These are phyloP conservation scores for Meloidogyne chitwoodi DNA, from an alignment of 1,140 invertebrate species.

Conservation along the genomic window DNA sequence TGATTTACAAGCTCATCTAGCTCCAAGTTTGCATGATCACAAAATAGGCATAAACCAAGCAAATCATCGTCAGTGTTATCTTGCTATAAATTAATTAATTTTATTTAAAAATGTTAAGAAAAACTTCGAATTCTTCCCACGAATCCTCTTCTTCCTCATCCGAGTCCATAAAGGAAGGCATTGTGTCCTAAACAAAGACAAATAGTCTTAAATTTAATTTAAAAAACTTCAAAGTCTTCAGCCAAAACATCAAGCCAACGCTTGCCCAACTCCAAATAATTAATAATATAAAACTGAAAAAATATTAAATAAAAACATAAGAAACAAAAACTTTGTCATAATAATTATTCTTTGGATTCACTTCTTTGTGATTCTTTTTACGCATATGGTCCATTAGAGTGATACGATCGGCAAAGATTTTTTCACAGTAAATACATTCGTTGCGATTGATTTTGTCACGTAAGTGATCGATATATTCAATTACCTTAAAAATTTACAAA, in stretches of 20 bases:
- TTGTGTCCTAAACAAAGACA: slow-evolving; percentile 39
- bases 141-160: slow-evolving; percentile 54
- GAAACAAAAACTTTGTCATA: slow-evolving; percentile 48
- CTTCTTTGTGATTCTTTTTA: slow-evolving; percentile 58
- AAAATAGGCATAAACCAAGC: slow-evolving; percentile 53
- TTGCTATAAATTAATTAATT: slow-evolving; percentile 23
- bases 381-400: slow-evolving; percentile 59
- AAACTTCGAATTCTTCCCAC: slow-evolving; percentile 57
- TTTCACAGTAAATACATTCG: slow-evolving; percentile 60
- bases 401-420: slow-evolving; percentile 54
- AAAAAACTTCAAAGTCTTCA: slow-evolving; percentile 53
- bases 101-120: background rate
- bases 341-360: slow-evolving; percentile 59
- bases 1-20: slow-evolving; percentile 43
- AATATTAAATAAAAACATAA: background rate
- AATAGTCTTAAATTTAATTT: background rate
- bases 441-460: slow-evolving; percentile 52
- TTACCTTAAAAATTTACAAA: slow-evolving; percentile 27
- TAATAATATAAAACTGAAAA: slow-evolving; percentile 59
- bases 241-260: slow-evolving; percentile 59
- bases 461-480: slow-evolving; percentile 57
- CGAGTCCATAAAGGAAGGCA: slow-evolving; percentile 58
- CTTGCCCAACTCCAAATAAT: slow-evolving; percentile 59
- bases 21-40: slow-evolving; percentile 46
- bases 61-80: slow-evolving; percentile 57